Base-by-base conservation (phyloP, 2,888 invertebrate genomes). In the Byasa hedistus region DNA sequence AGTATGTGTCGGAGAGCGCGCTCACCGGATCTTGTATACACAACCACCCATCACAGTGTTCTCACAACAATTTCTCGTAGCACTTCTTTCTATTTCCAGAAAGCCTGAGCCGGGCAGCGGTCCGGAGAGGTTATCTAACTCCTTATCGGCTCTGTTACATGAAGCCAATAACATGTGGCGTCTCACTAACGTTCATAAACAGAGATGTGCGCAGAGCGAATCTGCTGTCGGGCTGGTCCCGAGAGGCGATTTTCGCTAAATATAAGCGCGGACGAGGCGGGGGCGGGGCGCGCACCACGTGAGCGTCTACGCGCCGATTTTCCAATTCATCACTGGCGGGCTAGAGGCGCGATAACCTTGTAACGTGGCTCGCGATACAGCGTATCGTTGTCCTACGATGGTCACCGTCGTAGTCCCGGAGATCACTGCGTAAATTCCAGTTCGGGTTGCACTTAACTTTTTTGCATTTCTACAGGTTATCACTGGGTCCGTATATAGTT, bases 201-300 rank as follows among this genome's bases (percentile, higher is more conserved):
- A 89, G 87, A 85, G 79, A 81, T 81, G 83, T 83, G 79, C 82
- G 81, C 78, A 74, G 79, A 77, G 79, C 81, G 81, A 80, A 79
- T 80, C 86, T 78, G 83, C 84, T 84, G 84, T 91, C 87, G 85
- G 86, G 76, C 86, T 83, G 88, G 80, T 87, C 86, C 87, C 88
- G 89, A 91, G 89, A 90, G 90, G 86, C 84, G 88, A 91, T 90
- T 90, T 90, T 91, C 89, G 91, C 91, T 91, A 91, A 91, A 91
- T 91, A 91, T 91, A 91, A 87, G 88, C 80, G 86, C 86, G 83
- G 83, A 68, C 78, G 86, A 86, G 89, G 87, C 87, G 87, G 89
- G 89, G 88, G 89, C 86, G 90, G 88, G 87, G 86, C 87, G 83
- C 81, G 76, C 79, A 91, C 91, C 90, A 90, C 90, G 90, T 91